These are phyloP conservation scores for Myrmecophaga tridactyla DNA, from an alignment of 2,113 vertebrate genomes.

Conservation along the genomic window DNA sequence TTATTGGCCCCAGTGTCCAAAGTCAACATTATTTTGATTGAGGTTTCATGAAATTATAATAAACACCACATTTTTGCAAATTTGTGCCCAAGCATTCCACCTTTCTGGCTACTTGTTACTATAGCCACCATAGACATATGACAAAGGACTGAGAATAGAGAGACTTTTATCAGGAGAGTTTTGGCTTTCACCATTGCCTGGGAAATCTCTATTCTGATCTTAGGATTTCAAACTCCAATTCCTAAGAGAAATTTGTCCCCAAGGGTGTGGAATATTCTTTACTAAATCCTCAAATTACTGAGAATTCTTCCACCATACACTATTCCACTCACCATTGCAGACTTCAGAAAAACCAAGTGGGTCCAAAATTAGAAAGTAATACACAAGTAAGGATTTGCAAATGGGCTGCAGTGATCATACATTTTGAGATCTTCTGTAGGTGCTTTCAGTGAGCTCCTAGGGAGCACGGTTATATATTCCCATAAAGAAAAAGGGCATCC, in stretches of 20 bases:
- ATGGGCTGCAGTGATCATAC: not conserved
- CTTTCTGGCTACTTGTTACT: not conserved
- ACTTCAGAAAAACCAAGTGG: not conserved
- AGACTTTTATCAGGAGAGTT: not conserved
- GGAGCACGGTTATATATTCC: not conserved
- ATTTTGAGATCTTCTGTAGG: not conserved
- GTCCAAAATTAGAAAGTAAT: not conserved
- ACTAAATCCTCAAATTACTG: not conserved
- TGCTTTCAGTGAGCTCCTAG: not conserved
- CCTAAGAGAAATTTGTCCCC: not conserved
- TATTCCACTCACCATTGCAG: not conserved
- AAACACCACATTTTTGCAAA: too few relatives aligned
- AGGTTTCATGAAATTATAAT: not conserved
- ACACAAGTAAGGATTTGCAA: not conserved
- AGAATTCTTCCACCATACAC: not conserved
- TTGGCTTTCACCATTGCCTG: not conserved
- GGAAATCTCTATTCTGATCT: not conserved
- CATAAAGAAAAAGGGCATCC: not conserved
- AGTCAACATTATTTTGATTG: not conserved
- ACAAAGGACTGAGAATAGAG: not conserved
- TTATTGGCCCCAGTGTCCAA: not conserved
- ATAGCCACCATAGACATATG: not conserved
- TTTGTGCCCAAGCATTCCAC: not conserved
- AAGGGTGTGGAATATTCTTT: not conserved
- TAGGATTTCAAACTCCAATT: not conserved